phyloP scores from a whole-genome alignment of 2,797 vertebrate genomes.

The Botia almorhae region DNA sequence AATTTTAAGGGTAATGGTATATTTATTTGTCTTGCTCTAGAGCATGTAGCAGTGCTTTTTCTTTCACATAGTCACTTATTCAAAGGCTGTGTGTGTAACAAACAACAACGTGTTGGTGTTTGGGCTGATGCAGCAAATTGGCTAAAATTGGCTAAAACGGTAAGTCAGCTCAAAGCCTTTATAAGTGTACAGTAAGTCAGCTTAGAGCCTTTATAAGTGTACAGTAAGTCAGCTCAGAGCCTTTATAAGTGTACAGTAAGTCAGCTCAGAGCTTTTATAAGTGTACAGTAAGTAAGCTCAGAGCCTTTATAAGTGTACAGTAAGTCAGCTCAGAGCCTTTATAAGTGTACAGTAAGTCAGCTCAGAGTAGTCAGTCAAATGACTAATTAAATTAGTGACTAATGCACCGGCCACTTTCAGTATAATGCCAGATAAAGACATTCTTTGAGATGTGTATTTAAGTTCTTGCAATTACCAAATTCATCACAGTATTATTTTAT shows the following conservation, averaged over 20 bases:
- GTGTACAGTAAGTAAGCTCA: too few relatives aligned
- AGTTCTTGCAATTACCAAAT: too few relatives aligned
- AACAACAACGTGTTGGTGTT: background rate
- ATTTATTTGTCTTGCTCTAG: constrained; percentile 44
- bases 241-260: background rate
- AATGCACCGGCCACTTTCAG: too few relatives aligned
- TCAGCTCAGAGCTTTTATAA: too few relatives aligned
- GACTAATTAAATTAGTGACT: too few relatives aligned
- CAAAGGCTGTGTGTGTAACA: constrained; percentile 1
- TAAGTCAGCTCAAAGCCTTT: too few relatives aligned
- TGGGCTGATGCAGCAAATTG: background rate
- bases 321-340: background rate
- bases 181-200: too few relatives aligned
- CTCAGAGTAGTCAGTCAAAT: too few relatives aligned
- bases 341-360: too few relatives aligned
- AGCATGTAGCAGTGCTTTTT: constrained; percentile 8
- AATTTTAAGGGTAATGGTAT: constrained; percentile 11
- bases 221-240: background rate
- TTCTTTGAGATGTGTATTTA: too few relatives aligned
- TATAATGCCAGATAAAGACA: too few relatives aligned
- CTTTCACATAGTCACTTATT: constrained; percentile 44
- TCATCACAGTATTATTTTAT: too few relatives aligned
- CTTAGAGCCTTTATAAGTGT: background rate
- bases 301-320: background rate
- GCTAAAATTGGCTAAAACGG: background rate